Evolutionary conservation across 2,888 invertebrate genomes (phyloP).

Genomic region (Sarcophaga caerulescens): DNA sequence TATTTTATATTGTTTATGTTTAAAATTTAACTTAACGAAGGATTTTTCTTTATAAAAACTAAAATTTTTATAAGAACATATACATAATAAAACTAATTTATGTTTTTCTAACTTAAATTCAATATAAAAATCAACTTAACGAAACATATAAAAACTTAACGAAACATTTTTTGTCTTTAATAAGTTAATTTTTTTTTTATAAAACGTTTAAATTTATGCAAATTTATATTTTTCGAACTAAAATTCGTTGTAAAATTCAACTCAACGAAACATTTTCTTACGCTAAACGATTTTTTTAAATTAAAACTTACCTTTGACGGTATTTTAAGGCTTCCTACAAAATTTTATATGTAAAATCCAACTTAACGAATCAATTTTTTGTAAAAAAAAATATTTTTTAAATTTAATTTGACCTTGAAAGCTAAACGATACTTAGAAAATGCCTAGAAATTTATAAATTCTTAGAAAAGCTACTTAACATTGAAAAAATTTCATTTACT

Average conservation of each 20-base stretch:
- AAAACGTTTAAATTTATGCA: too few relatives aligned
- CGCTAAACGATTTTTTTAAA: not conserved
- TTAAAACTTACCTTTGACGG: too few relatives aligned
- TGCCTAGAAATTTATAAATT: not conserved
- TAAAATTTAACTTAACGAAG: conserved; percentile 15
- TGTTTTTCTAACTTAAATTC: not conserved
- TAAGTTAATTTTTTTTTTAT: too few relatives aligned
- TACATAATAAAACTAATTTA: not conserved
- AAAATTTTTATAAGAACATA: too few relatives aligned
- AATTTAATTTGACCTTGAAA: not conserved
- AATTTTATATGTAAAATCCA: not conserved
- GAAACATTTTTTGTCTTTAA: not conserved
- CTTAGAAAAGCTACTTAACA: not conserved
- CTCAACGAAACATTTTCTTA: not conserved
- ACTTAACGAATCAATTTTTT: conserved; percentile 1
- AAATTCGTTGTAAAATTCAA: not conserved
- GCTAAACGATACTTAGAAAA: not conserved
- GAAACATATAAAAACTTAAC: not conserved
- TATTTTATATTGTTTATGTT: too few relatives aligned
- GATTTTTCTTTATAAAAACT: not conserved
- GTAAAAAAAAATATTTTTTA: not conserved
- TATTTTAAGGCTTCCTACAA: too few relatives aligned
- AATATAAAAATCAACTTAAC: not conserved
- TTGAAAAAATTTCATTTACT: too few relatives aligned
- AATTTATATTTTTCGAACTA: not conserved